Evolutionary conservation across 1,140 invertebrate species (phyloP), one percentile per base, ranked within the genome.

Genomic region (Zaprionus davidi): DNA sequence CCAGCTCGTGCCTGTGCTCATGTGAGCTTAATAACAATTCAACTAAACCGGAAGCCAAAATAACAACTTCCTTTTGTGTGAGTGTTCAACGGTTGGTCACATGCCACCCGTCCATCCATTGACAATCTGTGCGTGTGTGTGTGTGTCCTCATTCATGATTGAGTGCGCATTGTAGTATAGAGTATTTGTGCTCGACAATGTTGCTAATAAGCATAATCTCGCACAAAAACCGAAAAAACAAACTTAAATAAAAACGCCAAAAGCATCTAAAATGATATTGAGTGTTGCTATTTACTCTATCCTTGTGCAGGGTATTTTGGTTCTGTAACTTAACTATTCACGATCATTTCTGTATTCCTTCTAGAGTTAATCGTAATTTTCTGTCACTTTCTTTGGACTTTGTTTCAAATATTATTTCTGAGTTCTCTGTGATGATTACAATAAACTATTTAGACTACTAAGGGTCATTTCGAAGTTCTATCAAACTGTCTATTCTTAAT

Each of bases 31-130:
- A 85, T 85, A 88, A 88, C 85, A 80, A 90, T 90, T 90, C 65
- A 66, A 66, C 84, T 88, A 90, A 88, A 77, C 85, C 84, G 84
- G 84, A 88, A 77, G 81, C 81, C 78, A 67, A 70, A 88, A 87
- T 88, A 88, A 88, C 85, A 88, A 88, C 85, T 88, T 88, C 84
- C 84, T 90, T 88, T 90, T 81, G 84, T 88, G 74, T 69, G 65
- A 88, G 88, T 87, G 84, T 81, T 78, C 77, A 78, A 76, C 81
- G 77, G 64, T 82, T 80, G 81, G 78, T 84, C 84, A 87, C 75
- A 87, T 88, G 80, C 84, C 78, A 87, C 74, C 76, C 68, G 69
- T 44, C 36, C 49, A 49, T 49, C 49, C 44, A 72, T 67, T 36
- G 56, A 63, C 73, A 65, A 13, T 51, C 68, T 55, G 36, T 83